Evolutionary conservation across 1,140 invertebrate genomes (phyloP).

Genomic region (Zaprionus africanus): DNA sequence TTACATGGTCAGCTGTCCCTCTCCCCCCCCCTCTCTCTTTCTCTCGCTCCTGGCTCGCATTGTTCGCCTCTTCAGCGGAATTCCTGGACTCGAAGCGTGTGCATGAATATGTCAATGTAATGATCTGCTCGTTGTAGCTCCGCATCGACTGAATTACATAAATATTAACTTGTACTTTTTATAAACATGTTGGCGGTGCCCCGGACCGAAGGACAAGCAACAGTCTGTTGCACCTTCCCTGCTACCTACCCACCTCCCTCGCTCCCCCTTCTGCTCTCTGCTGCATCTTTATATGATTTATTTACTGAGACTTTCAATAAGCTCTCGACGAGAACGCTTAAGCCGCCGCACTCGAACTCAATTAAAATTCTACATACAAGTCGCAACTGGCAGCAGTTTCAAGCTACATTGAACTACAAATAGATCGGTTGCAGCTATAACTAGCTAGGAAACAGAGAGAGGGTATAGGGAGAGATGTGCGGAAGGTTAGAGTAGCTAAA

Average conservation of each 20-base stretch:
- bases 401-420: background rate
- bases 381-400: background rate
- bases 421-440: background rate
- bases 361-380: conserved; percentile 25
- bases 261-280: conserved; percentile 18
- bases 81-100: conserved; percentile 49
- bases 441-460: background rate
- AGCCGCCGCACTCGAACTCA: conserved; percentile 20
- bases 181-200: conserved; percentile 68
- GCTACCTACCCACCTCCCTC: background rate
- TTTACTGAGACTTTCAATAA: conserved; percentile 53
- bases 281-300: conserved; percentile 69
- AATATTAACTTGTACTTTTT: conserved; percentile 82
- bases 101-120: conserved; percentile 81
- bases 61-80: conserved; percentile 57
- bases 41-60: conserved; percentile 15
- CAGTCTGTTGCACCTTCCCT: background rate
- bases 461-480: background rate
- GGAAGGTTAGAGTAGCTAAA: background rate
- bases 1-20: conserved; percentile 32
- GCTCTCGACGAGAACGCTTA: conserved; percentile 6
- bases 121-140: conserved; percentile 59
- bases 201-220: conserved; percentile 22
- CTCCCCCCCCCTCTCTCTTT: background rate
- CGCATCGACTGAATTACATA: conserved; percentile 74